These are phyloP conservation scores for Aphidius gifuensis DNA, from an alignment of 1,140 invertebrate species.

Conservation along the genomic window DNA sequence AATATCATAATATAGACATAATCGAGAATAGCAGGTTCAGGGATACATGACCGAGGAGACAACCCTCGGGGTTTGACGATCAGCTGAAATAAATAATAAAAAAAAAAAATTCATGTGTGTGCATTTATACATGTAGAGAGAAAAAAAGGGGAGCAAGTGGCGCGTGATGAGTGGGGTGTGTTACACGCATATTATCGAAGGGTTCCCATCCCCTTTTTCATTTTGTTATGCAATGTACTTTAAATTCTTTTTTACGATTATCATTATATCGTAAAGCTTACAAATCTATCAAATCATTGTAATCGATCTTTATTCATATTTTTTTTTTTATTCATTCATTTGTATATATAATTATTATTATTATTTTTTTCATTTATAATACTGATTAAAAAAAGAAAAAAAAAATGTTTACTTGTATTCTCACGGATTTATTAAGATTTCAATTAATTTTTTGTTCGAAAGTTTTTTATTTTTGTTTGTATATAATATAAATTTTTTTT, in stretches of 20 bases:
- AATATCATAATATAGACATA: constrained; percentile 56
- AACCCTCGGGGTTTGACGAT: constrained; percentile 15
- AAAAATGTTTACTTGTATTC: too few relatives aligned
- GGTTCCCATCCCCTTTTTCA: not conserved
- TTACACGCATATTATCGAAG: constrained; percentile 28
- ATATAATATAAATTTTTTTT: not conserved
- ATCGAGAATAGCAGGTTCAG: constrained; percentile 34
- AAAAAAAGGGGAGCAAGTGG: constrained; percentile 25
- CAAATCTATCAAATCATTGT: too few relatives aligned
- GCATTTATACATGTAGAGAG: not conserved
- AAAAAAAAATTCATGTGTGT: not conserved
- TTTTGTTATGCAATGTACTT: not conserved
- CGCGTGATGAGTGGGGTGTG: constrained; percentile 31
- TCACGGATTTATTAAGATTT: too few relatives aligned
- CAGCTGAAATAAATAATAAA: not conserved
- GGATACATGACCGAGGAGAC: not conserved
- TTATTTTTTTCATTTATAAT: too few relatives aligned
- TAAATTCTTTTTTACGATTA: not conserved
- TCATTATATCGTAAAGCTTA: too few relatives aligned
- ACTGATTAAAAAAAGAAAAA: too few relatives aligned
- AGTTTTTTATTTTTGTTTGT: constrained; percentile 1
- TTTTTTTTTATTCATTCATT: too few relatives aligned
- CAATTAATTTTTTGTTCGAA: too few relatives aligned
- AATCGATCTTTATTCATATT: too few relatives aligned
- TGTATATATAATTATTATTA: too few relatives aligned